Percentiles rank a stretch among this genome's conserved stretches.
Conservation (phyloP, 1,140 invertebrate genomes). For the Eciton burchellii region DNA sequence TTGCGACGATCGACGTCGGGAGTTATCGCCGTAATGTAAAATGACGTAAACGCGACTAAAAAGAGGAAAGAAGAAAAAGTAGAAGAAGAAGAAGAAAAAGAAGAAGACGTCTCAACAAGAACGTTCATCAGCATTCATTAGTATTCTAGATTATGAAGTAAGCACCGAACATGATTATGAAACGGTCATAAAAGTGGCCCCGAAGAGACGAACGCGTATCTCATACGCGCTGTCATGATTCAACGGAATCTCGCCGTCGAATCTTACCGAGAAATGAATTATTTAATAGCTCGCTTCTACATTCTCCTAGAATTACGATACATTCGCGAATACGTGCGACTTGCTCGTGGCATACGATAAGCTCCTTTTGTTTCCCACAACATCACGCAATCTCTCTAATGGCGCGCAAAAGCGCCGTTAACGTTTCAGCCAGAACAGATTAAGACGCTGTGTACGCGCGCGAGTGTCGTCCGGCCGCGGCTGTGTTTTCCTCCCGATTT, state of each 20-base stretch:
- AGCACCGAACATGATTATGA: background rate
- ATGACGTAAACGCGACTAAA: background rate
- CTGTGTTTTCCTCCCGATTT: constrained; percentile 20
- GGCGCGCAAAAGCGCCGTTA: background rate
- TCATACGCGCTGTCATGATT: background rate
- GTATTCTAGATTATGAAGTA: constrained; percentile 4
- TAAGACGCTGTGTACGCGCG: constrained; percentile 1
- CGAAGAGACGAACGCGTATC: no score
- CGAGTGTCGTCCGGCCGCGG: constrained; percentile 15
- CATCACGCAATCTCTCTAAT: background rate
- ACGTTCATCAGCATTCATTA: constrained; percentile 14
- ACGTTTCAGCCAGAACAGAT: constrained; percentile 8
- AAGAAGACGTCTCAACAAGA: background rate
- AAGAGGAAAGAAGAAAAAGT: no score
- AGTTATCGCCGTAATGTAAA: constrained; percentile 19
- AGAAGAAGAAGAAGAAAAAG: no score
- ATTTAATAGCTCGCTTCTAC: background rate
- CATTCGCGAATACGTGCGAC: background rate
- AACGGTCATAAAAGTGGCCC: background rate
- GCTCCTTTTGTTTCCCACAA: background rate
- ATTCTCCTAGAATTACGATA: background rate
- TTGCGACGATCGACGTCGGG: constrained; percentile 9
- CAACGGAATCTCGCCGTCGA: background rate
- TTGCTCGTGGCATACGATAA: constrained; percentile 3
- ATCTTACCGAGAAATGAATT: background rate